Evolutionary conservation across 1,140 invertebrate genomes (phyloP), one percentile per base, ranked within the genome.

Genomic region (Brachystomella parvula): DNA sequence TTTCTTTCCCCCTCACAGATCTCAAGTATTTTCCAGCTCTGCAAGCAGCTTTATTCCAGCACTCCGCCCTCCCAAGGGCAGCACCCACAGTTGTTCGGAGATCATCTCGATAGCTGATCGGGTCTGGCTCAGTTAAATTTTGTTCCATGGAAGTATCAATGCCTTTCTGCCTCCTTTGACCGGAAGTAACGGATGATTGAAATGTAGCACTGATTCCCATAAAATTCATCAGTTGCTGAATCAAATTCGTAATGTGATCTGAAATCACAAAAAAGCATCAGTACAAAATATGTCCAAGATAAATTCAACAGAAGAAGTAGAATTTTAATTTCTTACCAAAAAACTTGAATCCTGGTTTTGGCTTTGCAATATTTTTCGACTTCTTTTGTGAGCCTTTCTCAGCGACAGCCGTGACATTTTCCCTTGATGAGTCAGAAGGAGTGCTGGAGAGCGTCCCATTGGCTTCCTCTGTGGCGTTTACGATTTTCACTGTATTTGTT

Each of bases 71-170:
- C 30, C 71, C 71, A 2, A 72, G 24, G 2, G 64, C 28, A 28
- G 68, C 68, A n/a, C 68, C 68, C 19, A 72, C 66, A 1, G 71
- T 70, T 1, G 67, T 71, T 29, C 68, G 57, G 9, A 72, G 39
- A 32, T 72, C 64, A 12, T 69, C 62, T 9, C 53, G 32, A 47
- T 70, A 70, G n/a, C 26, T 44, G 21, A 29, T n/a, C 9, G 53
- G n/a, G 12, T 21, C 24, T 1, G 35, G 44, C 2, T 67, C 65
- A 9, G 56, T 53, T 39, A 63, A 30, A 47, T 65, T 61, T n/a
- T 56, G 21, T 30, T 39, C 24, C 9, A 56, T n/a, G n/a, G n/a
- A 29, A 1, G 29, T 39, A 6, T 65, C 26, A 61, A 72, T 64
- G n/a, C 35, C 19, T 32, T 61, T 49, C 31, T 62, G 47, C 56